Base-by-base conservation (phyloP, 2,113 vertebrate species). In the Tachuris rubrigastra region DNA sequence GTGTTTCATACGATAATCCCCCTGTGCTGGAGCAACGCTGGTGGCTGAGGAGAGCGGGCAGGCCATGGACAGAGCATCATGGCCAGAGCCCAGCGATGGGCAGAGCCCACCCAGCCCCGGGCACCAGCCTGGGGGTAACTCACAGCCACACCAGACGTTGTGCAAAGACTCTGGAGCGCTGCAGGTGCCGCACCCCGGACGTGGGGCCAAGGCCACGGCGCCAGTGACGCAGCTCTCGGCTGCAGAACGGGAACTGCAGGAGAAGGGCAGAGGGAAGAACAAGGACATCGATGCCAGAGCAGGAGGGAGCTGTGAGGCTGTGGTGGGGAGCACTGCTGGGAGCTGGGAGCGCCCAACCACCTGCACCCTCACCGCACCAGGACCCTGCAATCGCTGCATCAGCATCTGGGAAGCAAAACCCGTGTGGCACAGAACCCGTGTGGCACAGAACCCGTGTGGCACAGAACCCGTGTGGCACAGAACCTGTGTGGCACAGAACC, bases 111-210 rank as follows among this genome's bases (percentile, higher is more conserved):
- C 2, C 46, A 14, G 68, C 69, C 5, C 2, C 1, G 1, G 18
- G 20, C 28, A 7, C 0, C 0, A 5, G 62, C 30, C 47, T 3
- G 17, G 41, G 37, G 16, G 33, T 0, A 9, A 20, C 9, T 0
- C 3, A 1, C 0, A 3, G 79, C 16, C 24, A 8, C 42, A 6
- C 0, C 58, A 44, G 19, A 4, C 2, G 0, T 4, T 9, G 53
- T 2, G 16, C 56, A 18, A 8, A 80, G 79, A 6, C 5, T 4
- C 25, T 1, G 2, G 31, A 4, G 4, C 49, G 87, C 33, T 2
- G 12, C 55, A 10, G 46, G 39, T 3, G 10, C 60, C 4, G 8
- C 81, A 8, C 55, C 66, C 16, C 2, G 10, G 62, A 3, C 18
- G 0, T 3, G 2, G 27, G 37, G 28, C 25, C 56, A 11, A 31